Conservation (phyloP, 2,888 invertebrate species). For the Macaria notata region DNA sequence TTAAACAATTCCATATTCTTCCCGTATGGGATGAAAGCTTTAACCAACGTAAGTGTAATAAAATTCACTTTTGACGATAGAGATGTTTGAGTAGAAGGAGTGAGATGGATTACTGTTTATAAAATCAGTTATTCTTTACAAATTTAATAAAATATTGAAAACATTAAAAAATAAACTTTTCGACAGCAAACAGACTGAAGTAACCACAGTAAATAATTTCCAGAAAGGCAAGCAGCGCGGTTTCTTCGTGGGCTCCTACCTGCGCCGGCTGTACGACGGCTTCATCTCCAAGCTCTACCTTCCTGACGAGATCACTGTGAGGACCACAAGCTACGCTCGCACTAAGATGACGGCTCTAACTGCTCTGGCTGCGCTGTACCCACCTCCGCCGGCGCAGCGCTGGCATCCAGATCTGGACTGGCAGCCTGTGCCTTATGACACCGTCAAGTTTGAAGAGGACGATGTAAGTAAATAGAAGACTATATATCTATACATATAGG, state of each 20-base stretch:
- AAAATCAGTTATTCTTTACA: no score
- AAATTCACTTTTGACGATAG: neutral
- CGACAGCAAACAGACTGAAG: no score
- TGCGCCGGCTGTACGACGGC: conserved; percentile 69
- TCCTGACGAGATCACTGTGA: conserved; percentile 71
- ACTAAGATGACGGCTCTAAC: conserved; percentile 89
- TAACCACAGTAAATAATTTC: conserved; percentile 14
- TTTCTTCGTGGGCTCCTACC: conserved; percentile 70
- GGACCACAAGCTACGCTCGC: conserved; percentile 86
- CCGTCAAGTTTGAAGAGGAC: conserved; percentile 55
- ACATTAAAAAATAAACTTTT: no score
- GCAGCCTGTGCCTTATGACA: conserved; percentile 86
- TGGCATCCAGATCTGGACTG: conserved; percentile 83
- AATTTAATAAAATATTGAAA: no score
- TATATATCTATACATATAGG: no score
- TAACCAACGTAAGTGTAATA: conserved; percentile 83
- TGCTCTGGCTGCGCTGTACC: conserved; percentile 86
- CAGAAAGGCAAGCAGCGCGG: conserved; percentile 80
- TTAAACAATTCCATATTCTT: conserved; percentile 67
- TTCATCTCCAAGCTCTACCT: conserved; percentile 72
- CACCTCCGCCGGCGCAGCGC: conserved; percentile 77
- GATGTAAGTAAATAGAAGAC: conserved; percentile 56
- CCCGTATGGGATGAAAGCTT: conserved; percentile 84
- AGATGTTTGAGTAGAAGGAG: neutral
- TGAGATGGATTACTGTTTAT: no score